A percentile compares a stretch with the other conserved stretches of the same genome.
phyloP scores from a whole-genome alignment of 1,140 invertebrate species.

The Micrasema minimum region DNA sequence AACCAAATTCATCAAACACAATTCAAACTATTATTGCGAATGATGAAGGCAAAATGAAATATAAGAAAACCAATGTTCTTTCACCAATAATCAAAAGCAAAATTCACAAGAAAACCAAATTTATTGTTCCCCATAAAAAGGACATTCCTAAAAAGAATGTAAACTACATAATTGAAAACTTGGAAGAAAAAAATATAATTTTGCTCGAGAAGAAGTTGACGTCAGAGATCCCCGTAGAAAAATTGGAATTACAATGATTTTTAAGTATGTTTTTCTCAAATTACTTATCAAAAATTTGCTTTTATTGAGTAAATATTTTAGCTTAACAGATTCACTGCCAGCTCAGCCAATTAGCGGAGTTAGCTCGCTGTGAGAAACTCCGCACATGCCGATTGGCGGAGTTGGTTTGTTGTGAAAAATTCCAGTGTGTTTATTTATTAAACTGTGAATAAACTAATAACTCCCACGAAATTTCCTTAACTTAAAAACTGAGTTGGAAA shows the following conservation, averaged over 20 bases:
- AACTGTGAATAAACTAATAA: too few relatives aligned
- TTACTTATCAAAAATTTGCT: conserved; percentile 1
- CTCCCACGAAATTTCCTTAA: too few relatives aligned
- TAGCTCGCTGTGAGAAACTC: too few relatives aligned
- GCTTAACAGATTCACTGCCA: too few relatives aligned
- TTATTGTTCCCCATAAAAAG: conserved; percentile 17
- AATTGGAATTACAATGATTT: conserved; percentile 27
- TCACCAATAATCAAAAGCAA: too few relatives aligned
- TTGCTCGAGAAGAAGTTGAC: neutral
- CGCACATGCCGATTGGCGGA: too few relatives aligned
- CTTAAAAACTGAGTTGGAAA: too few relatives aligned
- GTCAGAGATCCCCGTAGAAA: neutral
- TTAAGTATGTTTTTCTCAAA: conserved; percentile 17
- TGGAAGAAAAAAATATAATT: conserved; percentile 16
- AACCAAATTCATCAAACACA: neutral
- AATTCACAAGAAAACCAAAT: conserved; percentile 9
- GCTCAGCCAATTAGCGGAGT: too few relatives aligned
- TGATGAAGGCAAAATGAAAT: conserved; percentile 37
- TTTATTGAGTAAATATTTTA: too few relatives aligned
- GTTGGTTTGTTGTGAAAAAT: too few relatives aligned
- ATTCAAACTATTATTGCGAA: conserved; percentile 30
- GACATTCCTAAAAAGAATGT: conserved; percentile 22
- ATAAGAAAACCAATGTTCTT: neutral
- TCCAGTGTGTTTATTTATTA: too few relatives aligned
- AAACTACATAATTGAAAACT: conserved; percentile 11